phyloP scores from a whole-genome alignment of 2,888 invertebrate genomes.

The Odontothrips loti region DNA sequence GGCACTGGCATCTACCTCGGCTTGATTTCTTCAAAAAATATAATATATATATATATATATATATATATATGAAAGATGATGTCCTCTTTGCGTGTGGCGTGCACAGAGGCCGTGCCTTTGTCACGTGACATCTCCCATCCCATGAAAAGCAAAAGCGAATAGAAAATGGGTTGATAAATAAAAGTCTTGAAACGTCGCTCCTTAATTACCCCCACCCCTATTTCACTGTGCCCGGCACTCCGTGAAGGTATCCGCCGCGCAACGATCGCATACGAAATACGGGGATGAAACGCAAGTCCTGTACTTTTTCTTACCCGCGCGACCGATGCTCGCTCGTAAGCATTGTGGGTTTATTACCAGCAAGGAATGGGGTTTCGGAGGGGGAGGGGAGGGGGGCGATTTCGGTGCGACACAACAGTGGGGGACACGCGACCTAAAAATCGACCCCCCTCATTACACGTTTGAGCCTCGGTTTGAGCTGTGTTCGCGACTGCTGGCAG shows the following conservation, averaged over 20 bases:
- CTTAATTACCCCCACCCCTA: neutral
- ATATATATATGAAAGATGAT: neutral
- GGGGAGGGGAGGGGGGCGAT: neutral
- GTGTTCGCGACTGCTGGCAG: too few species aligned
- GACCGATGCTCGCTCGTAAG: neutral
- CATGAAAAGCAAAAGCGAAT: neutral
- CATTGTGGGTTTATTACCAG: neutral
- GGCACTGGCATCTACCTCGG: neutral
- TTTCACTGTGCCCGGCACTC: neutral
- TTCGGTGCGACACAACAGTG: neutral
- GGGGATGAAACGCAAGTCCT: neutral
- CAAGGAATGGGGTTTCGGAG: neutral
- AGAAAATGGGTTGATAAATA: too few species aligned
- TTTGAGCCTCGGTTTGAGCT: too few species aligned
- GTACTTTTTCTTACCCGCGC: neutral
- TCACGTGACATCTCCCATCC: neutral
- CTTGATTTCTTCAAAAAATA: neutral
- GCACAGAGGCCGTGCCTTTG: neutral
- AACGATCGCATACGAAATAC: neutral
- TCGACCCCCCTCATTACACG: neutral
- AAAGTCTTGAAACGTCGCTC: too few species aligned
- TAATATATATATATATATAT: too few species aligned
- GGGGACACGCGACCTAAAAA: conserved; percentile 6
- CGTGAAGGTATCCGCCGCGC: neutral
- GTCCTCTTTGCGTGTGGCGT: neutral